Evolutionary conservation across 2,113 vertebrate species (phyloP), one percentile per base, ranked within the genome.

Genomic region (Caloenas nicobarica): DNA sequence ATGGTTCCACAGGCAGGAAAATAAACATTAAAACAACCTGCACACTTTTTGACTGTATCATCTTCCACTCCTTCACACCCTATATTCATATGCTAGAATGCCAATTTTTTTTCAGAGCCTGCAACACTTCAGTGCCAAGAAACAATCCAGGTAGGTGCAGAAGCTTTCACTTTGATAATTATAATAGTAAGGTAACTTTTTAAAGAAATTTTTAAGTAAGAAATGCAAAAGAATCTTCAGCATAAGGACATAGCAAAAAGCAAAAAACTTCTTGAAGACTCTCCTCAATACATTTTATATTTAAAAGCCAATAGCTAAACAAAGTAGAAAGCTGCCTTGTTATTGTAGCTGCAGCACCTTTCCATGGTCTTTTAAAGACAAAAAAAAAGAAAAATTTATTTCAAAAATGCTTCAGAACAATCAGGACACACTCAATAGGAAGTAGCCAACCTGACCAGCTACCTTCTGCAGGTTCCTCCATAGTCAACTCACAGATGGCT

Each of bases 311-410:
- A 16, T 9, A 19, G 36, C 36, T 77, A 64, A 77, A 84, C 24
- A 80, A 68, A 62, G 29, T 13, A 74, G 56, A 86, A 53, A 82
- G 31, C 42, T 88, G 53, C 11, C 26, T 58, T 72, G 7, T 48
- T 85, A 57, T 1, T n/a, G 36, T 7, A 68, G 36, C 16, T 69
- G 42, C 29, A 69, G 50, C 2, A 0, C 17, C 31, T 54, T 85
- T 44, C 31, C 11, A 25, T 5, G 2, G 31, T n/a, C 48, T 57
- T 61, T 60, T 21, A 69, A 64, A 85, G 13, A 6, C 28, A 61
- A 22, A 16, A 12, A 36, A 33, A 44, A 48, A 7, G 4, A n/a
- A 48, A 40, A 44, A 23, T 0, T 0, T 58, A 50, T 58, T 88
- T 57, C 4, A 70, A 70, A 79, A 92, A 28, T 18, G 12, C 58